A percentile compares a stretch with the other conserved stretches of the same genome.
These are phyloP conservation scores for Periophthalmodon schlosseri DNA, from an alignment of 2,113 vertebrate genomes.

Conservation along the genomic window DNA sequence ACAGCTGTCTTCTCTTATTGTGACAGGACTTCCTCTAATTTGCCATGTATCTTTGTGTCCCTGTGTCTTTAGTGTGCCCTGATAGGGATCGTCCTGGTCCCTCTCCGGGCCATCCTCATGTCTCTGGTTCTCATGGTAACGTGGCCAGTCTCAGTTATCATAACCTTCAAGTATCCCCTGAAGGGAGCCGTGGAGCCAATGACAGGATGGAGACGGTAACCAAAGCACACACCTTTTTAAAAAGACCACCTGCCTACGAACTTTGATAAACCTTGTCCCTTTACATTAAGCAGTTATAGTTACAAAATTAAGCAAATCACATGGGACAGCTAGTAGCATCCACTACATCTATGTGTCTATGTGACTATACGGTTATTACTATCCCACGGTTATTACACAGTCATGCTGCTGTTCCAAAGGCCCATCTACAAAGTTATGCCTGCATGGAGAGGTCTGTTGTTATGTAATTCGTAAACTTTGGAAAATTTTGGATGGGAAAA, in stretches of 20 bases:
- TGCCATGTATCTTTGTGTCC: slow-evolving; percentile 14
- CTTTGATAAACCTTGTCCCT: background rate
- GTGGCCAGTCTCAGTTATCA: slow-evolving; percentile 84
- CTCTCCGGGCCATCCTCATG: slow-evolving; percentile 81
- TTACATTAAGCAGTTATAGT: background rate
- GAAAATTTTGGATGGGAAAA: no score
- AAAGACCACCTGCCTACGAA: background rate
- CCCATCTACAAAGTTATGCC: background rate
- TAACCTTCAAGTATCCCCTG: slow-evolving; percentile 76
- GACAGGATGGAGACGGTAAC: slow-evolving; percentile 92
- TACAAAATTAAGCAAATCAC: no score
- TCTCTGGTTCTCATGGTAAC: slow-evolving; percentile 79
- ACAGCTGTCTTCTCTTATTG: slow-evolving; percentile 17
- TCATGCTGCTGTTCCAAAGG: background rate
- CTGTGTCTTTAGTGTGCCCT: slow-evolving; percentile 70
- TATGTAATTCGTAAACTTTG: no score
- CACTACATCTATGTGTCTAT: background rate
- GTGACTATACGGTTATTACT: background rate
- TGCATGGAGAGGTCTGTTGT: background rate
- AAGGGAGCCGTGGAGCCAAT: slow-evolving; percentile 81
- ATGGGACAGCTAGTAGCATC: no score
- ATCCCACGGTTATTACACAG: background rate
- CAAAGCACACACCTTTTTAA: slow-evolving; percentile 12
- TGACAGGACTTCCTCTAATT: slow-evolving; percentile 15
- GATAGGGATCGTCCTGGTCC: slow-evolving; percentile 86